Percentiles rank a stretch among this genome's conserved stretches.
These are phyloP conservation scores for zebrafish (Danio rerio) DNA, from an alignment of 2,113 vertebrate genomes.

Conservation along the genomic window GRCz12tu NC_133185.1:12606501-12607000, in stretches of 20 bases:
- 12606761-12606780: background rate
- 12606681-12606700: background rate
- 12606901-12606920: background rate
- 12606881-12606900: too few relatives aligned
- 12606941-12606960: background rate
- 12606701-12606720: background rate
- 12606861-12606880: too few relatives aligned
- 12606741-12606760: background rate
- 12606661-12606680: conserved; percentile 13
- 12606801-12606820: background rate
- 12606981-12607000: background rate
- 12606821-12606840: background rate
- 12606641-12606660: background rate
- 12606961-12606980: background rate
- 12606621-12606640: background rate
- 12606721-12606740: background rate
- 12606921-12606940: background rate
- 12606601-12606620: conserved; percentile 19
- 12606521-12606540: background rate
- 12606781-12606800: background rate
- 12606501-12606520: background rate
- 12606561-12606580: background rate
- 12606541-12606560: background rate
- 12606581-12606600: conserved; percentile 6
- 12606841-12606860: background rate